Evolutionary conservation across 2,113 vertebrate genomes (phyloP), one percentile per base, ranked within the genome.

Genomic region (Apistogramma diplotaenia): DNA sequence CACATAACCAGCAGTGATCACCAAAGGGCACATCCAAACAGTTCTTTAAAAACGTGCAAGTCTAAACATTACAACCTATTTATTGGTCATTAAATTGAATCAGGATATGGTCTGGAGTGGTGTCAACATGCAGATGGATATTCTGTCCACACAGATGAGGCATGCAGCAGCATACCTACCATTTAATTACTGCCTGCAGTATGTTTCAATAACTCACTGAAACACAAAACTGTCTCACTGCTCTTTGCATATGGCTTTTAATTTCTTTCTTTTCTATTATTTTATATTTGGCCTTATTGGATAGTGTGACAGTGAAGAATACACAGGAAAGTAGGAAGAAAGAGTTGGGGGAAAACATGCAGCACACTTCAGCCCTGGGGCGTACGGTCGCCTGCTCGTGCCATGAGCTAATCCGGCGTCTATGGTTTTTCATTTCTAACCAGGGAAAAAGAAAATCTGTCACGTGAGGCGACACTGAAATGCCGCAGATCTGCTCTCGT

Each of bases 21-120:
- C 40, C 61, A 72, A 83, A 76, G 78, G 79, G 62, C 31, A 76
- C 40, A 65, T 87, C 78, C 70, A 51, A 89, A 75, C 65, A 19
- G 10, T 55, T 87, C 53, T 89, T 79, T 72, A 60, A 83, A 83
- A 81, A 83, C 77, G 43, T 27, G 46, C 25, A 60, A 74, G 59
- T 75, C 54, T 74, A 74, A 90, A 85, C 85, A 86, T 82, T 85
- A 77, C 67, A 89, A 83, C 85, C 71, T 83, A 81, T 88, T 87
- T 84, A 88, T 80, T 87, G 58, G 72, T 61, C 65, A 72, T 61
- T 80, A 60, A 79, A 84, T 86, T 71, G 8, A 85, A 82, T 84
- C 78, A 85, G 80, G 82, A 62, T 78, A 78, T 78, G 65, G 84
- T 88, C 33, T 75, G 56, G 55, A 81, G 72, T 53, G 59, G 74